Evolutionary conservation across 2,797 vertebrate genomes (phyloP).

Genomic region (Pseudochaenichthys georgianus): DNA sequence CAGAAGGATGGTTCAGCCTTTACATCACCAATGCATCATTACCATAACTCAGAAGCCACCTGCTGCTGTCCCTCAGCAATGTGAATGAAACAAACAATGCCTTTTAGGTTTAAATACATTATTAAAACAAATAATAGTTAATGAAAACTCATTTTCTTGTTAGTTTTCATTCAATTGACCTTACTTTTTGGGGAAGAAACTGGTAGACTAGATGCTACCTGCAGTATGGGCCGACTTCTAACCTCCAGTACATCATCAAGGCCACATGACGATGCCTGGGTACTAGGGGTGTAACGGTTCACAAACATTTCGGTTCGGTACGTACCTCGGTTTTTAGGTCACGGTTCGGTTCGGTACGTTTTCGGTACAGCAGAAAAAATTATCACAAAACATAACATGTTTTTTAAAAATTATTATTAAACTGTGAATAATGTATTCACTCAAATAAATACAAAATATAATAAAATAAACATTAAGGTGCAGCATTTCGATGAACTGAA

Average conservation of each 20-base stretch:
- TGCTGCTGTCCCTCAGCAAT: neutral
- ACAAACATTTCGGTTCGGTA: too few relatives aligned
- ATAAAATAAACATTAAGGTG: too few relatives aligned
- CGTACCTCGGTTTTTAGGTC: too few relatives aligned
- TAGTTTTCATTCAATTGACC: neutral
- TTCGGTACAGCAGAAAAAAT: too few relatives aligned
- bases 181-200: neutral
- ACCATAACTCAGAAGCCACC: neutral
- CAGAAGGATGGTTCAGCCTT: neutral
- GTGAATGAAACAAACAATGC: neutral
- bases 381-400: too few relatives aligned
- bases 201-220: slow-evolving; percentile 7
- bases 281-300: neutral
- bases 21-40: neutral
- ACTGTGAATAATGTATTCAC: too few relatives aligned
- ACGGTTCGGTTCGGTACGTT: too few relatives aligned
- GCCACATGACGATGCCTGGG: neutral
- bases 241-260: neutral
- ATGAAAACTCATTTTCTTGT: neutral
- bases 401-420: too few relatives aligned
- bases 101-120: neutral
- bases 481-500: too few relatives aligned
- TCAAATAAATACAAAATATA: too few relatives aligned
- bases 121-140: neutral
- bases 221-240: neutral